Evolutionary conservation across 1,140 invertebrate species (phyloP), one percentile per base, ranked within the genome.

Genomic region (Diabrotica virgifera): DNA sequence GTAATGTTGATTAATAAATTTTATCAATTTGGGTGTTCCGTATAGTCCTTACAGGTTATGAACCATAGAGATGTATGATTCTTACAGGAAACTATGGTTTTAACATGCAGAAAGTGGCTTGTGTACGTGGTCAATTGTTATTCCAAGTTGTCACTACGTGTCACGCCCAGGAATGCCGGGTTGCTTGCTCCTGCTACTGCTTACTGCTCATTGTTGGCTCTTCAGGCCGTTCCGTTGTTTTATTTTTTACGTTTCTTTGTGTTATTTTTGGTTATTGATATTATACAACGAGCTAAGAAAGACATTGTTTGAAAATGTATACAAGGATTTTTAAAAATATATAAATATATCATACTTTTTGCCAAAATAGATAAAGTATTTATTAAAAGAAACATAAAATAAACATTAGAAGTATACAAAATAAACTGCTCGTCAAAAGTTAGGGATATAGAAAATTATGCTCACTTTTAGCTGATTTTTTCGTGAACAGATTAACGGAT

Each of bases 91-190:
- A 65, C 56, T 51, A 46, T 65, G 57, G 53, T 68, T 68, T 67
- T 57, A 65, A 62, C 59, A 68, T 68, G 67, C 59, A 68, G 53
- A 65, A 53, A 40, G 50, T 35, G 46, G 46, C 36, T 37, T 36
- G 35, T 57, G 58, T 61, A 68, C 67, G 67, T 68, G 67, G 58
- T 59, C 67, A 65, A 68, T 68, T 68, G 60, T 68, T 68, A 68
- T 68, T 68, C 67, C 52, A 50, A 62, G 59, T 62, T 62, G 60
- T 54, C 52, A 52, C 36, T 62, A 62, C 60, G 60, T 62, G 60
- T 62, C 60, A 62, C 60, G 60, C 60, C 60, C 60, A 62, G 52
- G 60, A 62, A 62, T 62, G 60, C 60, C 36, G 60, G 5, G 40
- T 46, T n/a, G 40, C 40, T 46, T 46, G 40, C 40, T 24, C 24